Evolutionary conservation across 2,797 vertebrate species (phyloP).

Genomic region (Spizella passerina): DNA sequence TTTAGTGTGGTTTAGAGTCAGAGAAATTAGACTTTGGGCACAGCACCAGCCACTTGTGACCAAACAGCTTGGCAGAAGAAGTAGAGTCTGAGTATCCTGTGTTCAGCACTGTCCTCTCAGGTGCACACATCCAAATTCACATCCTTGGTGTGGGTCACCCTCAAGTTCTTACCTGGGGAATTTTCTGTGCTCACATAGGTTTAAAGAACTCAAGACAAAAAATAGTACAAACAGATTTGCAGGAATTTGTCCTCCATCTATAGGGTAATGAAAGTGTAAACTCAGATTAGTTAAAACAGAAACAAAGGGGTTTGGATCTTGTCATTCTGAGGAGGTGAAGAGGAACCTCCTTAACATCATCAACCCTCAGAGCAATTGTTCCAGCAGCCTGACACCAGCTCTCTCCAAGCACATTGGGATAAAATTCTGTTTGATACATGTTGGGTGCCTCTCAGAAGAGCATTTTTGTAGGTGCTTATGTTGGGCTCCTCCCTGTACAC

Average conservation of each 20-base stretch:
- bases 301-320: neutral
- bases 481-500: neutral
- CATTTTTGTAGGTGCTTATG: constrained; percentile 7
- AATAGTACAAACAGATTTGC: neutral
- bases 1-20: neutral
- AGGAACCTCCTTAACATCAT: neutral
- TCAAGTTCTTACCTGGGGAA: neutral
- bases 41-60: neutral
- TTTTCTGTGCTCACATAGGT: neutral
- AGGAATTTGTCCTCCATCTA: neutral
- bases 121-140: neutral
- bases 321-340: neutral
- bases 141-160: neutral
- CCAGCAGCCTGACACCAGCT: neutral
- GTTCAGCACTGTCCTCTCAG: constrained; percentile 7
- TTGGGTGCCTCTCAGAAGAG: neutral
- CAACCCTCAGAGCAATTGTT: neutral
- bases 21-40: neutral
- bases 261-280: neutral
- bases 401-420: neutral
- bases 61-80: neutral
- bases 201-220: neutral
- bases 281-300: neutral
- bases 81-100: neutral
- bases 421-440: neutral